A percentile compares a stretch with the other conserved stretches of the same genome.
Conservation (phyloP, 2,888 invertebrate genomes). For the Metopia argyrocephala region DNA sequence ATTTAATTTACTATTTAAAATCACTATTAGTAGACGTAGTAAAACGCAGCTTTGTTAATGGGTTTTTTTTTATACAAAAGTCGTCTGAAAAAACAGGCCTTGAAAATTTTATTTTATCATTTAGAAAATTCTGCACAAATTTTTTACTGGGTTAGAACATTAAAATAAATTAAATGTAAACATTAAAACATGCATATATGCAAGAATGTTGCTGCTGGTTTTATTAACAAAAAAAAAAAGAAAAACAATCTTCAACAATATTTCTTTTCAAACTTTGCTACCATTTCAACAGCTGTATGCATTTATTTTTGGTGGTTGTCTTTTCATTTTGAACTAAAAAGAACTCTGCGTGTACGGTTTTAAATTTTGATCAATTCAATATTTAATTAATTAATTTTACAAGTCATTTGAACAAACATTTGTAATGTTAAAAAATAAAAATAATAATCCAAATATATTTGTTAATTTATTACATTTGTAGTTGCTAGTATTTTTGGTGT, state of each 20-base stretch:
- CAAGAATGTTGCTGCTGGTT: slow-evolving; percentile 45
- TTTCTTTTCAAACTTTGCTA: neutral
- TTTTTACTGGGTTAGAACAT: neutral
- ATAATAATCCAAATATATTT: neutral
- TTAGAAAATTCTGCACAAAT: neutral
- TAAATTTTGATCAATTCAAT: slow-evolving; percentile 6
- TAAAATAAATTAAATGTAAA: slow-evolving; percentile 12
- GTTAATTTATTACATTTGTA: neutral
- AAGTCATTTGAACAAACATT: slow-evolving; percentile 17
- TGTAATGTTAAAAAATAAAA: neutral
- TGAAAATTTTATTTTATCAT: too few relatives aligned
- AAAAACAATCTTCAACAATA: neutral
- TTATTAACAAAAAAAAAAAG: slow-evolving; percentile 12
- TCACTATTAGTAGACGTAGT: too few relatives aligned
- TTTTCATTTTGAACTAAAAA: neutral
- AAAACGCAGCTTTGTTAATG: too few relatives aligned
- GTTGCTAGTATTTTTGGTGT: slow-evolving; percentile 7
- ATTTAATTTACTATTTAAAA: too few relatives aligned
- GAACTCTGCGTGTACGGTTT: slow-evolving; percentile 36
- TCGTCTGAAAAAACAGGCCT: too few relatives aligned
- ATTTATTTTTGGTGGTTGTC: neutral
- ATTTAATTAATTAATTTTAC: slow-evolving; percentile 46
- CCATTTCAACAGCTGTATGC: neutral
- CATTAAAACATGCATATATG: slow-evolving; percentile 31
- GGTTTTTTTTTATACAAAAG: too few relatives aligned